Percentiles rank a stretch among this genome's conserved stretches.
Evolutionary conservation across 2,888 invertebrate genomes (phyloP).

Genomic region (Melinaea marsaeus): DNA sequence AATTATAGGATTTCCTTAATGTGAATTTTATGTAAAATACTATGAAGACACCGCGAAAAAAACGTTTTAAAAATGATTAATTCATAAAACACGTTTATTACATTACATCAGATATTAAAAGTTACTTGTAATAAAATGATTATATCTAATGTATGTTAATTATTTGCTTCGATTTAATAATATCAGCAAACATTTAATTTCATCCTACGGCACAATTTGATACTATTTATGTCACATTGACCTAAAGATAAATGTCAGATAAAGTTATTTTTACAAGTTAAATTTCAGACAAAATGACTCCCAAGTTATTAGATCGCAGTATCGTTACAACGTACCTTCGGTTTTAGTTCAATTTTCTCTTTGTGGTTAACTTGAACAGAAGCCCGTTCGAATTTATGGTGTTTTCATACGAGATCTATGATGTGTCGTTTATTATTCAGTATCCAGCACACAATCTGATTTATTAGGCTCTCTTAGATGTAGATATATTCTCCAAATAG

Average conservation of each 20-base stretch:
- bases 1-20: slow-evolving; percentile 23
- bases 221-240: not conserved
- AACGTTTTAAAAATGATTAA: slow-evolving; percentile 11
- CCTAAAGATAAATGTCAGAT: not conserved
- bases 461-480: slow-evolving; percentile 68
- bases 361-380: slow-evolving; percentile 50
- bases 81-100: slow-evolving; percentile 8
- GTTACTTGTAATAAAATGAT: too few species aligned
- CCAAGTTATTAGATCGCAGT: not conserved
- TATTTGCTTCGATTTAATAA: too few species aligned
- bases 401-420: slow-evolving; percentile 74
- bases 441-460: slow-evolving; percentile 69
- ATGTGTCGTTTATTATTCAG: slow-evolving; percentile 71
- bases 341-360: slow-evolving; percentile 26
- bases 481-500: slow-evolving; percentile 26
- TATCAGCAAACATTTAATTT: too few species aligned
- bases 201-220: too few species aligned
- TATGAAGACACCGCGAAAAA: slow-evolving; percentile 6
- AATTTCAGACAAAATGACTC: not conserved
- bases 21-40: slow-evolving; percentile 21
- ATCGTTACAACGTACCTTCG: slow-evolving; percentile 8
- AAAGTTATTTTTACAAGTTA: not conserved
- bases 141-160: too few species aligned
- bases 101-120: too few species aligned
- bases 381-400: slow-evolving; percentile 67